phyloP scores from a whole-genome alignment of 1,140 invertebrate species.

The Octopus sinensis region DNA sequence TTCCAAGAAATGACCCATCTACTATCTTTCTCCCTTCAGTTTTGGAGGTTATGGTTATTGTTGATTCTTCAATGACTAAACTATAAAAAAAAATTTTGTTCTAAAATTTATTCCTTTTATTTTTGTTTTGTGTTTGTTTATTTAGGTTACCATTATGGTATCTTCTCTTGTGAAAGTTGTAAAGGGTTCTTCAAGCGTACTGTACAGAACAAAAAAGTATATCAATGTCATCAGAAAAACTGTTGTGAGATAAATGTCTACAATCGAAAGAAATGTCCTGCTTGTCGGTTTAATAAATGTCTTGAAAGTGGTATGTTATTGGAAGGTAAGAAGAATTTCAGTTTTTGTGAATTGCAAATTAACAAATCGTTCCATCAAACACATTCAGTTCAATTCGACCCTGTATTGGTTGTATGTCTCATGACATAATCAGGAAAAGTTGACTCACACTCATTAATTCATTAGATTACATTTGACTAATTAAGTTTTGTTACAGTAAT shows the following conservation, averaged over 20 bases:
- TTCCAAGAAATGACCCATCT: too few species aligned
- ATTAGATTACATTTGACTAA: too few species aligned
- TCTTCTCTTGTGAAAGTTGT: conserved; percentile 93
- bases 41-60: too few species aligned
- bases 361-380: background rate
- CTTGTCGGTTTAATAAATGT: conserved; percentile 95
- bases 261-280: conserved; percentile 93
- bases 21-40: too few species aligned
- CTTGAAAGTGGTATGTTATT: conserved; percentile 94
- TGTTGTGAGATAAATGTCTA: conserved; percentile 85
- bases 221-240: conserved; percentile 86
- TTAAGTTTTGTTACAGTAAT: too few species aligned
- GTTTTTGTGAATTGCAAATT: conserved; percentile 1
- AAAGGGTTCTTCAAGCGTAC: conserved; percentile 98
- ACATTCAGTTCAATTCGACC: background rate
- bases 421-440: too few species aligned
- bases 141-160: conserved; percentile 61
- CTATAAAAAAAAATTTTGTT: too few species aligned
- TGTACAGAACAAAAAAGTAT: conserved; percentile 95
- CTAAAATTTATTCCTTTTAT: background rate
- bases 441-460: too few species aligned
- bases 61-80: too few species aligned
- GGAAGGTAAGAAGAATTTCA: conserved; percentile 67
- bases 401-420: too few species aligned
- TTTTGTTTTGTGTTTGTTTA: background rate